Base-by-base conservation (phyloP, 2,888 invertebrate species). In the Ptilodon capucinus region DNA sequence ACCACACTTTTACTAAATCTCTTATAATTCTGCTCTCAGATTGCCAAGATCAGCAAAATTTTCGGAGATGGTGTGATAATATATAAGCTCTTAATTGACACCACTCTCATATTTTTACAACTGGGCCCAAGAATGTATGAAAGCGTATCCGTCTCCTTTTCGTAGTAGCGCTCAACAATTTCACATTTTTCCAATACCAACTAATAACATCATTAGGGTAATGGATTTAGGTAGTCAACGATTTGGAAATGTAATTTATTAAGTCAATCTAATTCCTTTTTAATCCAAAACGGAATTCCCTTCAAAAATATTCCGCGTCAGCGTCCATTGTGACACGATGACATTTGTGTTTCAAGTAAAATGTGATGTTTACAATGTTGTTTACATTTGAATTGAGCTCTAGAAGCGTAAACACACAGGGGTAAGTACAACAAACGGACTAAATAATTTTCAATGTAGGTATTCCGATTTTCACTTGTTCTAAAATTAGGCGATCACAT, bases 221-320 rank as follows among this genome's bases (percentile, higher is more conserved):
- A 64, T 64, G 58, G 51, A 48, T 56, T 57, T 54, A 50, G 46
- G 45, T 13, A 56, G 44, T 48, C 52, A 60, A 55, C 57, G 60
- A 65, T 49, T 58, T 58, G 57, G 57, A 62, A 66, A 68, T 49
- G 44, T 63, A 64, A 69, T 69, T 70, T 64, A 63, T 62, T 64
- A 53, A 50, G 46, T 57, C 56, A 57, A 61, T 56, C 48, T 61
- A 64, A 68, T 68, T 65, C 64, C 61, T 57, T 61, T 57, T 44
- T 48, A 50, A 48, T 43, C 13, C 35, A 32, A 55, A 60, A 50
- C 40, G 42, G 40, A 46, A 42, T 54, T 47, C 32, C 35, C 39
- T 44, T 48, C 21, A 51, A 49, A 54, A 54, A 52, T 40, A 35
- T 18, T 11, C 30, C 4, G 13, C 38, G 34, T 54, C 43, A 43